Evolutionary conservation across 2,888 invertebrate species (phyloP).

Genomic region (Bimastos eiseni): DNA sequence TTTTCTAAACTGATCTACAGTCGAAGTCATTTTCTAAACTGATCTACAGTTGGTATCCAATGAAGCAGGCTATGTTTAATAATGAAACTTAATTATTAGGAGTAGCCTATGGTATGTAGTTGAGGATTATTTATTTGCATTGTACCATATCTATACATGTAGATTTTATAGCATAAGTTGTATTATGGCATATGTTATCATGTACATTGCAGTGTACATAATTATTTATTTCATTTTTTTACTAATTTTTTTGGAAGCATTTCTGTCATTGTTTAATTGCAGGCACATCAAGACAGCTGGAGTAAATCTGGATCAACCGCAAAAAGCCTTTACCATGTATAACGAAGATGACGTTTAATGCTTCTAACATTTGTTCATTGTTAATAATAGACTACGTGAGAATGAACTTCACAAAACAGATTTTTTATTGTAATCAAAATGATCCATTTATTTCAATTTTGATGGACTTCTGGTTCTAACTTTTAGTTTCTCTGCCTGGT

Average conservation of each 20-base stretch:
- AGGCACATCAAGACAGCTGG: constrained; percentile 27
- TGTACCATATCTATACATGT: neutral
- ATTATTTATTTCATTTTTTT: neutral
- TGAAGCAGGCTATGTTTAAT: neutral
- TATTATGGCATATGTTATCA: no score
- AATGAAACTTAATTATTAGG: neutral
- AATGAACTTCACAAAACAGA: neutral
- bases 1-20: no score
- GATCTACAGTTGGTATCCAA: neutral
- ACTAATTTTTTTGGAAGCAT: neutral
- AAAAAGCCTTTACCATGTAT: constrained; percentile 28
- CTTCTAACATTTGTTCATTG: constrained; percentile 13
- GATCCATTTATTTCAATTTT: neutral
- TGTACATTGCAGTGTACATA: no score
- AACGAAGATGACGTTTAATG: neutral
- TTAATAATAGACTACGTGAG: neutral
- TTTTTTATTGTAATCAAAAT: neutral
- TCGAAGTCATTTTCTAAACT: no score
- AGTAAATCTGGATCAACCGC: constrained; percentile 27
- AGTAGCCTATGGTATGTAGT: neutral
- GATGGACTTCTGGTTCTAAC: neutral
- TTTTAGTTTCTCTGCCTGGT: neutral
- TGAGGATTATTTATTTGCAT: neutral
- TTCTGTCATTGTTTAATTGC: neutral
- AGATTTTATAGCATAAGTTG: no score